Evolutionary conservation across 1,140 invertebrate species (phyloP), one percentile per base, ranked within the genome.

Genomic region (Gryllus bimaculatus): DNA sequence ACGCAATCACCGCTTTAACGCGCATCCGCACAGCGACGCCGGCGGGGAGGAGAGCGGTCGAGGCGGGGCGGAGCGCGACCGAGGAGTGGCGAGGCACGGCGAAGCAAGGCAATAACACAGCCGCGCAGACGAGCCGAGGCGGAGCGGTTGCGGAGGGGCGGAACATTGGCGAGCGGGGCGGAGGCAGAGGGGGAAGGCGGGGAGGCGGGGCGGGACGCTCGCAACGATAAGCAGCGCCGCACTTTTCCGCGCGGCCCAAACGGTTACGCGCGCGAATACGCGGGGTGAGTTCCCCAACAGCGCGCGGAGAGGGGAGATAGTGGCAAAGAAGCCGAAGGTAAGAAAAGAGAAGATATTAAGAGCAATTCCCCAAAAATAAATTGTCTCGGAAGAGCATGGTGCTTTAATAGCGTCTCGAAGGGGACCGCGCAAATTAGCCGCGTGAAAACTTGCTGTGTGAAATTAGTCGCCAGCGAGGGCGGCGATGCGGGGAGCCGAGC

Each of bases 281-380:
- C 13, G 76, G n/a, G 15, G 76, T 15, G 0, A 21, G 12, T 21
- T 48, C 4, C 47, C 20, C n/a, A 18, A 75, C 26, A 73, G 73
- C 20, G 20, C 73, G 15, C 26, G 7, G 78, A 20, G 48, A 74
- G 47, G 78, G 78, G 54, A 74, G 77, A 66, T 74, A 48, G 78
- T n/a, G 39, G 47, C 8, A n/a, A 47, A 79, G 54, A 75, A 75
- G 39, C 47, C 0, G 54, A 75, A 73, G 73, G 21, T 4, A 75
- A n/a, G 75, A 75, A 79, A 49, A 79, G 74, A 79, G 78, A 79
- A 79, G 79, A 79, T 76, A n/a, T 79, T 79, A 79, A 77, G 79
- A 79, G 75, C 76, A 79, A 66, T 79, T 79, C 73, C 74, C 48
- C 48, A 79, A 77, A 79, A 79, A 79, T 79, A 79, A 79, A 79